A percentile compares a stretch with the other conserved stretches of the same genome.
phyloP scores from a whole-genome alignment of 2,888 invertebrate genomes.

The Pristionchus japonicus region DNA sequence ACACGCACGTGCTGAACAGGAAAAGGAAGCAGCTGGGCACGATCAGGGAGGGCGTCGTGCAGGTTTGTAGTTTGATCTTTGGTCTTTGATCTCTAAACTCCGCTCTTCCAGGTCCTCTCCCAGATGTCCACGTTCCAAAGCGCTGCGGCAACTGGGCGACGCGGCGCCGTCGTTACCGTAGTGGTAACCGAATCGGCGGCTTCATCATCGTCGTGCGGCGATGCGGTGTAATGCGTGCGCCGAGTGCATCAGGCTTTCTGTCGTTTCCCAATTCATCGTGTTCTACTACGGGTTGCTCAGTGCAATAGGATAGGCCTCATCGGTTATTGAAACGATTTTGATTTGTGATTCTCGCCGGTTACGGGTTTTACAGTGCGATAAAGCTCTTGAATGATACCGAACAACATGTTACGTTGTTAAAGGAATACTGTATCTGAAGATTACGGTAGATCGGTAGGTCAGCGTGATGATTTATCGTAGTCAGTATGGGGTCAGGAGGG shows the following conservation, averaged over 20 bases:
- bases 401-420: too few relatives aligned
- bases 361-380: neutral
- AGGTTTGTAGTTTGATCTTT: slow-evolving; percentile 50
- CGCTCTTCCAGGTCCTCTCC: slow-evolving; percentile 15
- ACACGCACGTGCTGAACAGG: slow-evolving; percentile 53
- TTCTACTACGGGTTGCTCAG: neutral
- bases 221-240: slow-evolving; percentile 20
- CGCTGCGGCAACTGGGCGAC: neutral
- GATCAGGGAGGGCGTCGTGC: slow-evolving; percentile 56
- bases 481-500: too few relatives aligned
- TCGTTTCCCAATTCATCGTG: slow-evolving; percentile 18
- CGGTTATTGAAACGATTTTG: neutral
- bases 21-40: slow-evolving; percentile 56
- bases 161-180: neutral
- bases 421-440: too few relatives aligned
- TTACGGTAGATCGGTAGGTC: too few relatives aligned
- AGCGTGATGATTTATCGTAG: too few relatives aligned
- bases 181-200: neutral
- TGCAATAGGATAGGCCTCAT: neutral
- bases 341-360: neutral
- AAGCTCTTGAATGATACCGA: too few relatives aligned
- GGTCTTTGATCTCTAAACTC: neutral
- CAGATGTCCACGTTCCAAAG: slow-evolving; percentile 38
- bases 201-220: neutral
- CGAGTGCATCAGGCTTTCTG: slow-evolving; percentile 36